These are phyloP conservation scores for Willisornis vidua DNA, from an alignment of 2,113 vertebrate species.

Conservation along the genomic window DNA sequence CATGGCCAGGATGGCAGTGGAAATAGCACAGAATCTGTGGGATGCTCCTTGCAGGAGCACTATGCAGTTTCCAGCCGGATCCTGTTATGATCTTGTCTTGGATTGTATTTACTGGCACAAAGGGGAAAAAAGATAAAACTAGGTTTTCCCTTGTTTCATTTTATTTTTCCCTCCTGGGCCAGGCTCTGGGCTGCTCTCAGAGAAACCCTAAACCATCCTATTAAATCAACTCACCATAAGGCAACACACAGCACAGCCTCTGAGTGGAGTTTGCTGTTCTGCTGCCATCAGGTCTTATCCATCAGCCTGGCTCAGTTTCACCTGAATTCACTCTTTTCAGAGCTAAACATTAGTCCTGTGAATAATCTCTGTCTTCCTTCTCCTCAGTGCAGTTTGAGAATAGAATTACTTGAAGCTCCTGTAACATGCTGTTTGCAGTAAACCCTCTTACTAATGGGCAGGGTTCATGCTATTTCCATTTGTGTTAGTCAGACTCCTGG, in stretches of 20 bases:
- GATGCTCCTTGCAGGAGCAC: background rate
- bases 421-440: background rate
- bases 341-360: background rate
- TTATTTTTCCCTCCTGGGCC: background rate
- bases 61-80: background rate
- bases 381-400: background rate
- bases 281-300: background rate
- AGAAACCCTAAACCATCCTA: background rate
- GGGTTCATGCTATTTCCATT: background rate
- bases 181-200: background rate
- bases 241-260: background rate
- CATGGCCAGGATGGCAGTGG: background rate
- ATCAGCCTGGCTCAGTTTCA: background rate
- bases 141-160: background rate
- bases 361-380: background rate
- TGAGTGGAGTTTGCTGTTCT: background rate
- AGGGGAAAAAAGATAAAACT: background rate
- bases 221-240: constrained; percentile 3
- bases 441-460: background rate
- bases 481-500: constrained; percentile 21
- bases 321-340: background rate
- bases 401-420: background rate
- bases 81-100: background rate
- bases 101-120: background rate
- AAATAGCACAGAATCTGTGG: background rate